A percentile compares a stretch with the other conserved stretches of the same genome.
Evolutionary conservation across 30 jellyfish, hydroid and myxozoan genomes (phyloP).

Genomic region (Calvadosia cruxmelitensis): DNA sequence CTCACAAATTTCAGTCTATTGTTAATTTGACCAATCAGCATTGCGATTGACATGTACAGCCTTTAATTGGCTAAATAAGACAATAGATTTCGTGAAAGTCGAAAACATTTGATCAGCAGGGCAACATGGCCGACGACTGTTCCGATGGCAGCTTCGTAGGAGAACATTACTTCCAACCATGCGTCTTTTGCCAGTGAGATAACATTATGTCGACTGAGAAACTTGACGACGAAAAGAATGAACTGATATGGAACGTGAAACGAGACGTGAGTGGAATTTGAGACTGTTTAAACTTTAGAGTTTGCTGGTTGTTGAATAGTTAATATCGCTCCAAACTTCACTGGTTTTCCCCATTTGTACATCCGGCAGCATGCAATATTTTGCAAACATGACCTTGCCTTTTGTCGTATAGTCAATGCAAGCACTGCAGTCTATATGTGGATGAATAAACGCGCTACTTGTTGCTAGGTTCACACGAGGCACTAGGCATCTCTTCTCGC

Average conservation of each 20-base stretch:
- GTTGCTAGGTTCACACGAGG: no score
- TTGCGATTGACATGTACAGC: neutral
- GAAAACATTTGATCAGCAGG: conserved; percentile 2
- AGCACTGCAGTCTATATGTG: no score
- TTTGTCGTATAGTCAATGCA: no score
- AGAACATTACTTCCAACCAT: neutral
- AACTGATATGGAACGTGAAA: neutral
- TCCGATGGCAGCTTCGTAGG: neutral
- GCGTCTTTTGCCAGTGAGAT: neutral
- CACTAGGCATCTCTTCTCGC: no score
- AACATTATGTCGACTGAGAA: neutral
- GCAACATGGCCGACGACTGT: conserved; percentile 3
- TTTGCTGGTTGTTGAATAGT: no score
- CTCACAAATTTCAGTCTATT: no score
- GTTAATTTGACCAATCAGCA: neutral
- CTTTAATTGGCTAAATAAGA: neutral
- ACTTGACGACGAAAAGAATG: neutral
- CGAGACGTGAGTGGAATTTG: conserved; percentile 1
- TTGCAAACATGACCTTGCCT: no score
- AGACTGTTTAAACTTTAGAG: no score
- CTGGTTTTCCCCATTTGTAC: no score
- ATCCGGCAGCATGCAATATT: no score
- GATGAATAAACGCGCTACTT: no score
- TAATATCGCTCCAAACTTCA: no score
- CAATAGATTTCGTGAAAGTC: neutral